A percentile compares a stretch with the other conserved stretches of the same genome.
These are phyloP conservation scores for Drosophila sproati DNA, from an alignment of 1,140 invertebrate species.

Conservation along the genomic window DNA sequence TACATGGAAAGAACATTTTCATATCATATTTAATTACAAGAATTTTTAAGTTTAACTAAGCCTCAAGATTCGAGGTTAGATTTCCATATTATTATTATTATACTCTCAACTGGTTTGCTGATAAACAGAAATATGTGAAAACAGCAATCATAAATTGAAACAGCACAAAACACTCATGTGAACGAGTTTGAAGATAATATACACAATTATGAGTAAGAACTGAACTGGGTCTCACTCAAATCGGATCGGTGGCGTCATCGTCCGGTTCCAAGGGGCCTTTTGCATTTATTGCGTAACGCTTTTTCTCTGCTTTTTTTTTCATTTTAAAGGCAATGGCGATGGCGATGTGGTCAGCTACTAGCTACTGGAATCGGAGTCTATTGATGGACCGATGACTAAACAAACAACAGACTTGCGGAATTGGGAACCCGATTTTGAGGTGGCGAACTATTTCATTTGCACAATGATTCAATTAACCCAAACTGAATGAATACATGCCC, in stretches of 20 bases:
- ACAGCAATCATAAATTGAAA: neutral
- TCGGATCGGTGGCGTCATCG: constrained; percentile 16
- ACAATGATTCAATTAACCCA: constrained; percentile 46
- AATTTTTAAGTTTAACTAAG: neutral
- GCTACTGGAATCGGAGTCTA: neutral
- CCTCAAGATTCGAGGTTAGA: neutral
- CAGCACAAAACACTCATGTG: neutral
- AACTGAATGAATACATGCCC: constrained; percentile 14
- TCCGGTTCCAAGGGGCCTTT: neutral
- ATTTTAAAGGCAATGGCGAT: no score
- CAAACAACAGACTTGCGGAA: neutral
- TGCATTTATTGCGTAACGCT: neutral
- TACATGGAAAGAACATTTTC: no score
- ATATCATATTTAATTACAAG: neutral
- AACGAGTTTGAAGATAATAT: constrained; percentile 8
- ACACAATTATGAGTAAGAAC: constrained; percentile 10
- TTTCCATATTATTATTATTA: neutral
- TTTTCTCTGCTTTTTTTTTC: no score
- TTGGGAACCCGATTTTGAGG: neutral
- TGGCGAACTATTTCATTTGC: constrained; percentile 35
- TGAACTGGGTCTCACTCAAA: constrained; percentile 7
- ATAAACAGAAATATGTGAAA: neutral
- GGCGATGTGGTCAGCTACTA: constrained; percentile 2
- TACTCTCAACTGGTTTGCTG: neutral
- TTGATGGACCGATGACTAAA: constrained; percentile 8